Percentiles rank a stretch among this genome's conserved stretches.
Conservation (phyloP, 2,113 vertebrate species). For the Serinus canaria region DNA sequence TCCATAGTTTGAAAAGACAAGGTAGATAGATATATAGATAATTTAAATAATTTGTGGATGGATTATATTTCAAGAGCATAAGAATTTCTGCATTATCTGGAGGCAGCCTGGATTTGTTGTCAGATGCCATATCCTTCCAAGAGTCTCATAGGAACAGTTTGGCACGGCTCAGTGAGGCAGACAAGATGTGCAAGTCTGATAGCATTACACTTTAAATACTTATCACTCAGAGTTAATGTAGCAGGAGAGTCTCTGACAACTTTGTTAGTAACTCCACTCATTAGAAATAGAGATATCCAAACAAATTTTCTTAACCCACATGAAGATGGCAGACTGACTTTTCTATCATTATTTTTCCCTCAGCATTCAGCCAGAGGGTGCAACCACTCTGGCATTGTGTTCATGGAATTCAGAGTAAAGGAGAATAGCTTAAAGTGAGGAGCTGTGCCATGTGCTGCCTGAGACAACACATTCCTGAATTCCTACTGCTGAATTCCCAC, state of each 20-base stretch:
- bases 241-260: constrained; percentile 8
- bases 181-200: constrained; percentile 12
- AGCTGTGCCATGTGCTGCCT: not conserved
- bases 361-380: fast-evolving
- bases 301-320: not conserved
- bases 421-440: not conserved
- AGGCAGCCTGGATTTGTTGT: constrained; percentile 14
- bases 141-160: not conserved
- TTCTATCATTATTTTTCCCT: not conserved
- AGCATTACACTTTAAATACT: constrained; percentile 31
- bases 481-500: not conserved
- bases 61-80: constrained; percentile 12
- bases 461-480: not conserved
- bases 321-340: not conserved
- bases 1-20: not conserved
- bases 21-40: not conserved
- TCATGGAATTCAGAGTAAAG: not conserved
- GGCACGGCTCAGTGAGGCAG: not conserved
- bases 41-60: constrained; percentile 15
- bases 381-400: not conserved
- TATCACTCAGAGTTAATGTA: not conserved
- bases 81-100: not conserved
- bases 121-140: constrained; percentile 7
- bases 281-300: not conserved
- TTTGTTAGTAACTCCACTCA: constrained; percentile 12